Evolutionary conservation across 2,888 invertebrate genomes (phyloP), one percentile per base, ranked within the genome.

Genomic region (Blastobasis lacticolella): DNA sequence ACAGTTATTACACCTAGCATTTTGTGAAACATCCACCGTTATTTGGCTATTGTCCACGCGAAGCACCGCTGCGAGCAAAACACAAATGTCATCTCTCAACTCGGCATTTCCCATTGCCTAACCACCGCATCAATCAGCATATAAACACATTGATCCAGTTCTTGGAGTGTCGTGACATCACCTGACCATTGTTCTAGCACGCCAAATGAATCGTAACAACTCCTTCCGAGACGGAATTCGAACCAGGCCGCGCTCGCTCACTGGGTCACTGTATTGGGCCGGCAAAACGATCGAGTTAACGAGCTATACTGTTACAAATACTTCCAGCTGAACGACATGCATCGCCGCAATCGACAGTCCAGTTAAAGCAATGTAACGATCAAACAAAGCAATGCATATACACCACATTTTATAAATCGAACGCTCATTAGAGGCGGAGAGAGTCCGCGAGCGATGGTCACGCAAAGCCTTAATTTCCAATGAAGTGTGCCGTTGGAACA

Each of bases 401-500:
- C 52, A 57, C 49, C 55, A 57, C 52, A 51, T 57, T 50, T 53
- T 57, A 62, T 41, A 63, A 56, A 54, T 55, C 57, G 52, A 53
- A 61, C 58, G 59, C 57, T 55, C 49, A 45, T 51, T 23, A 51
- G 59, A 42, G 58, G 54, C 54, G 62, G 81, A 78, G 81, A 81
- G 78, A 79, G 76, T 68, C 56, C 55, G 55, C 53, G 59, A 57
- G 37, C 42, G 23, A 6, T 51, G 53, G 45, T 64, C 80, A 81
- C 81, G 81, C 84, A 64, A 78, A 61, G 60, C 55, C 51, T 66
- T 72, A 78, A 78, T 83, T 81, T 81, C 81, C 76, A 81, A 77
- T 76, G 76, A 76, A 75, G 74, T 71, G 77, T 74, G 69, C 74
- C 61, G 69, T 68, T 23, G 73, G 73, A 73, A 68, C 66, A 59